These are phyloP conservation scores for Diploscapter pachys DNA, from an alignment of 1,140 invertebrate species.

Conservation along the genomic window DNA sequence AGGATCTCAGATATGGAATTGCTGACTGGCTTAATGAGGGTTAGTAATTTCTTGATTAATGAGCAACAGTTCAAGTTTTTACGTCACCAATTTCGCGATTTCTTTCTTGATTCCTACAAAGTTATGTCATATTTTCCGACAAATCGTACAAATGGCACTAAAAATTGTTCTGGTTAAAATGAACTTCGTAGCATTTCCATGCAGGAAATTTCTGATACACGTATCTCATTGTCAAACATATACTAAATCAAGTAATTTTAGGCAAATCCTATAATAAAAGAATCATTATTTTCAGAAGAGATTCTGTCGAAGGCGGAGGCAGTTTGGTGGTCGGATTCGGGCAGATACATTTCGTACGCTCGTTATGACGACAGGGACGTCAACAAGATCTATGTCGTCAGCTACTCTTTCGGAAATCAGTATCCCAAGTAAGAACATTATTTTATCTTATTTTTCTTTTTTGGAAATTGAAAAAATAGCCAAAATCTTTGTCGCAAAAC, in stretches of 20 bases:
- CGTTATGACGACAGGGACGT: conserved; percentile 31
- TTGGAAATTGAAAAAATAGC: neutral
- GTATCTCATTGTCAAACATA: neutral
- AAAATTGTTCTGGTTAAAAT: neutral
- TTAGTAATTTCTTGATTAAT: conserved; percentile 22
- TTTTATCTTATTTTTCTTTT: neutral
- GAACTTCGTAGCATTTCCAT: neutral
- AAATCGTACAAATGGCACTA: neutral
- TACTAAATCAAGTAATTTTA: conserved; percentile 1
- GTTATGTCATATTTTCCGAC: neutral
- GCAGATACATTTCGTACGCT: conserved; percentile 23
- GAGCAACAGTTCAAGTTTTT: conserved; percentile 8
- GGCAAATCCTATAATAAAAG: neutral
- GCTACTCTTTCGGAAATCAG: conserved; percentile 12
- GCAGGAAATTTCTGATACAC: neutral
- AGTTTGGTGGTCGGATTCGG: conserved; percentile 28
- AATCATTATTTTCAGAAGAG: conserved; percentile 19
- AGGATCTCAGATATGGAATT: conserved; percentile 30
- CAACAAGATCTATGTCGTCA: conserved; percentile 19
- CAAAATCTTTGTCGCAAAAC: no score
- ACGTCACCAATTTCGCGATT: conserved; percentile 4
- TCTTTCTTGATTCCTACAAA: neutral
- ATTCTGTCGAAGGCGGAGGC: conserved; percentile 11
- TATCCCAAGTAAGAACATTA: conserved; percentile 21
- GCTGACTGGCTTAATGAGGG: conserved; percentile 59